These are phyloP conservation scores for Spilogale gracilis DNA, from an alignment of 2,113 vertebrate genomes.

Conservation along the genomic window DNA sequence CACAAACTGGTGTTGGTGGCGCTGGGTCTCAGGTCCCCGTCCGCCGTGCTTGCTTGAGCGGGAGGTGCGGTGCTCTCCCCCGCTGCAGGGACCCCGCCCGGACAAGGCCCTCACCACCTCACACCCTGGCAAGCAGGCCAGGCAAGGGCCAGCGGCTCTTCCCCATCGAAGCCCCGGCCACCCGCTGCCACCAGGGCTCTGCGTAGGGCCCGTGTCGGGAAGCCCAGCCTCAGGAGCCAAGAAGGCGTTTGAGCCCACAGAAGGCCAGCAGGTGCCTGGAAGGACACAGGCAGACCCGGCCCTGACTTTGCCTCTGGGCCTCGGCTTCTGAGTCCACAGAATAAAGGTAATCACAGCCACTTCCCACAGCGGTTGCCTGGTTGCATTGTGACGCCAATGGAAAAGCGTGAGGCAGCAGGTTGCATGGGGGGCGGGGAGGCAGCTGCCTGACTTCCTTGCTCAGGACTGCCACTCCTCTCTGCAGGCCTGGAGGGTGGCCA, in stretches of 20 bases:
- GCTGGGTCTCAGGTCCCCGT: rapidly evolving
- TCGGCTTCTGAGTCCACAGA: neutral
- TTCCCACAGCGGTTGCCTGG: neutral
- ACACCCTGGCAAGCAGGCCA: neutral
- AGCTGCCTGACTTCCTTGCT: rapidly evolving
- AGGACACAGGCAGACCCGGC: neutral
- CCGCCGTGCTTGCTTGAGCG: neutral
- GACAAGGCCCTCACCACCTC: rapidly evolving
- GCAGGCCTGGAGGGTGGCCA: too few relatives aligned
- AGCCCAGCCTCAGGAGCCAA: neutral
- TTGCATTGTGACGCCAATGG: neutral
- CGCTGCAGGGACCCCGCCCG: rapidly evolving
- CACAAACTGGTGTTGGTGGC: neutral
- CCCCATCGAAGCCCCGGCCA: rapidly evolving
- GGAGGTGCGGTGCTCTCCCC: rapidly evolving
- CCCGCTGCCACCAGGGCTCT: neutral
- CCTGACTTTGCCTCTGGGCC: neutral
- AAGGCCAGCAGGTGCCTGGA: neutral
- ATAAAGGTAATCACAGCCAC: neutral
- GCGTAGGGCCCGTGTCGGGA: neutral
- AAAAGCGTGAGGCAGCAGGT: rapidly evolving
- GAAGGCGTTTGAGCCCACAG: neutral
- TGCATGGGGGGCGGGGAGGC: neutral
- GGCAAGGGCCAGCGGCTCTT: neutral
- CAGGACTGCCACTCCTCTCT: neutral